phyloP scores from a whole-genome alignment of 2,113 vertebrate genomes.

The Gopherus flavomarginatus region DNA sequence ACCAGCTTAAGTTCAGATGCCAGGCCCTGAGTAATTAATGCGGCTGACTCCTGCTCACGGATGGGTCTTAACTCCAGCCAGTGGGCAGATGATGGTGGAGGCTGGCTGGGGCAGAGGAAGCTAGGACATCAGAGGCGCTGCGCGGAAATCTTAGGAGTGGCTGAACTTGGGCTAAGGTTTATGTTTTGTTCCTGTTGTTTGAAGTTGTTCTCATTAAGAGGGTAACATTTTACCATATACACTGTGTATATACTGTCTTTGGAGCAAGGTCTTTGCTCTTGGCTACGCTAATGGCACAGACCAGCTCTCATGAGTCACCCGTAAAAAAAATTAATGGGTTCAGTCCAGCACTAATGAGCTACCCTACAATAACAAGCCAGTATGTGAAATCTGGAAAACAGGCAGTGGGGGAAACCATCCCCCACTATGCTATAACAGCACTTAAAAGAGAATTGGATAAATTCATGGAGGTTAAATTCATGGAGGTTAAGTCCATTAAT shows the following conservation, averaged over 20 bases:
- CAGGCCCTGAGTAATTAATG: neutral
- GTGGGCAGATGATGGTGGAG: neutral
- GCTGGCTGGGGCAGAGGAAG: neutral
- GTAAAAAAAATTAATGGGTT: slow-evolving; percentile 24
- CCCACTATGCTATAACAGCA: too few relatives aligned
- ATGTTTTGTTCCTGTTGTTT: neutral
- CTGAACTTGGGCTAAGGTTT: neutral
- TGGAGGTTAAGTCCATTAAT: too few relatives aligned
- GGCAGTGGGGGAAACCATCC: neutral
- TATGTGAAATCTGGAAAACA: neutral
- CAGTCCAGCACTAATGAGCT: slow-evolving; percentile 22
- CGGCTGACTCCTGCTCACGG: neutral
- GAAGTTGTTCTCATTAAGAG: neutral
- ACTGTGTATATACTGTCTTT: neutral
- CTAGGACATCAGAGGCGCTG: neutral
- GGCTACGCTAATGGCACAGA: neutral
- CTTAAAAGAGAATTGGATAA: too few relatives aligned
- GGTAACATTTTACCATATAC: rapidly evolving
- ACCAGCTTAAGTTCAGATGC: neutral
- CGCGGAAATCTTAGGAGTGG: neutral
- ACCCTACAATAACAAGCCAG: neutral
- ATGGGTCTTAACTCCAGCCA: neutral
- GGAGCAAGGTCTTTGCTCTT: slow-evolving; percentile 22
- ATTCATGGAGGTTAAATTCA: too few relatives aligned
- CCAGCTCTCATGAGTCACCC: neutral